Percentiles rank a stretch among this genome's conserved stretches.
These are phyloP conservation scores for Prorops nasuta DNA, from an alignment of 1,140 invertebrate genomes.

Conservation along the genomic window DNA sequence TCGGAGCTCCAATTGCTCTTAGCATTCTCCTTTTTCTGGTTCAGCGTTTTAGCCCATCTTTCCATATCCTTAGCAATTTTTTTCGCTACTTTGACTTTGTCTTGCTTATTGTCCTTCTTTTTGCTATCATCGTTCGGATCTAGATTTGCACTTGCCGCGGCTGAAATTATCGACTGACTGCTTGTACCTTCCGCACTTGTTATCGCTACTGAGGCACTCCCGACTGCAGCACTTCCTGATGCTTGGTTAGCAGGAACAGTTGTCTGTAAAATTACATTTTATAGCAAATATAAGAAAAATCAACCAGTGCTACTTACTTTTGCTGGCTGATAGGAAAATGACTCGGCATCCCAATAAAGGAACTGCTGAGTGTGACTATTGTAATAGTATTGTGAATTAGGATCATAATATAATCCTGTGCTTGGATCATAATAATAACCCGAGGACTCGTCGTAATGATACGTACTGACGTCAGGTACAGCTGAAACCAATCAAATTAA, in stretches of 20 bases:
- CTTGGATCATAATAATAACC: constrained; percentile 95
- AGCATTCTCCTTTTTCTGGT: constrained; percentile 92
- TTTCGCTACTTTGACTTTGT: constrained; percentile 96
- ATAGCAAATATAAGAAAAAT: not conserved
- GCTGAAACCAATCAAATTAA: constrained; percentile 51
- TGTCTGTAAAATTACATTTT: constrained; percentile 3
- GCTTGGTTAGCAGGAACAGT: constrained; percentile 6
- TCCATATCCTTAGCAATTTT: constrained; percentile 90
- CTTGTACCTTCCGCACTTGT: constrained; percentile 13
- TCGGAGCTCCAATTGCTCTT: constrained; percentile 65
- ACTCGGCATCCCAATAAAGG: constrained; percentile 90
- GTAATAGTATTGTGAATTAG: constrained; percentile 90
- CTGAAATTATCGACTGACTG: constrained; percentile 23
- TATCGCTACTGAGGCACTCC: not conserved
- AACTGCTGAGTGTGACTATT: constrained; percentile 89
- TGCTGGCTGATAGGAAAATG: constrained; percentile 78
- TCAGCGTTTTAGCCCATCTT: constrained; percentile 93
- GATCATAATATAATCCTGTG: constrained; percentile 94
- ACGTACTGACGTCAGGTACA: constrained; percentile 85
- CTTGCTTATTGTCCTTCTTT: constrained; percentile 69
- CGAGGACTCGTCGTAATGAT: constrained; percentile 92
- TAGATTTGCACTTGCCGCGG: constrained; percentile 17
- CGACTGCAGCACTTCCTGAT: not conserved
- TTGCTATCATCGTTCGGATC: constrained; percentile 51
- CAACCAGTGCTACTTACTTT: constrained; percentile 41